Conservation (phyloP, 2,113 vertebrate species). For the Hipposideros armiger region DNA sequence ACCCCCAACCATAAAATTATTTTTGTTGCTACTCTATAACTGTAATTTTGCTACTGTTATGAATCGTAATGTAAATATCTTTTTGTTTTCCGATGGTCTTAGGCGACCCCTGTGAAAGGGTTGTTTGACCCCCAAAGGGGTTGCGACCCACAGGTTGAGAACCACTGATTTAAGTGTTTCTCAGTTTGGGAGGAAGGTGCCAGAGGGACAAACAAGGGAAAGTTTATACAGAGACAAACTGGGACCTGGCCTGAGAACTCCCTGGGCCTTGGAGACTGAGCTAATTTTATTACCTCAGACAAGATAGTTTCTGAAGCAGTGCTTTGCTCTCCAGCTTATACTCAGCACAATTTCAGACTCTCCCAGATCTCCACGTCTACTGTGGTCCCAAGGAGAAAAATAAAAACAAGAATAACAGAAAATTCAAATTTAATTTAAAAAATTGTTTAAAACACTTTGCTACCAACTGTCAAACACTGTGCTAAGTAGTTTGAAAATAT, state of each 20-base stretch:
- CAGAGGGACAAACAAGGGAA: not conserved
- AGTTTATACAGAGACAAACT: not conserved
- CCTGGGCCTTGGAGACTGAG: not conserved
- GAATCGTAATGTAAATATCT: too few relatives aligned
- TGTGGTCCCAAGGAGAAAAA: not conserved
- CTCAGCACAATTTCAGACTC: not conserved
- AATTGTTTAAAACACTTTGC: not conserved
- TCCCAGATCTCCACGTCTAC: not conserved
- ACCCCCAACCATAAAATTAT: too few relatives aligned
- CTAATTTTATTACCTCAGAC: not conserved
- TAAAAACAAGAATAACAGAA: not conserved
- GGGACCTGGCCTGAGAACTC: not conserved
- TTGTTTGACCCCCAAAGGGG: too few relatives aligned
- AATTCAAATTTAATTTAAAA: not conserved
- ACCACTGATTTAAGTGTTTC: not conserved
- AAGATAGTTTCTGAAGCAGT: not conserved
- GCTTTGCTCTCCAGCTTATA: not conserved
- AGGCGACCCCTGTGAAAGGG: too few relatives aligned
- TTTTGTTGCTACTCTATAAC: too few relatives aligned
- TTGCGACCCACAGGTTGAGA: too few relatives aligned
- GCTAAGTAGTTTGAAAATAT: not conserved
- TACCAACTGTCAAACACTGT: not conserved
- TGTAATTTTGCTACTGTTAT: too few relatives aligned
- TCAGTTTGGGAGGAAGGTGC: not conserved
- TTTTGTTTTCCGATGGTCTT: too few relatives aligned